phyloP scores from a whole-genome alignment of 2,113 vertebrate species.

The Amazona vittata region DNA sequence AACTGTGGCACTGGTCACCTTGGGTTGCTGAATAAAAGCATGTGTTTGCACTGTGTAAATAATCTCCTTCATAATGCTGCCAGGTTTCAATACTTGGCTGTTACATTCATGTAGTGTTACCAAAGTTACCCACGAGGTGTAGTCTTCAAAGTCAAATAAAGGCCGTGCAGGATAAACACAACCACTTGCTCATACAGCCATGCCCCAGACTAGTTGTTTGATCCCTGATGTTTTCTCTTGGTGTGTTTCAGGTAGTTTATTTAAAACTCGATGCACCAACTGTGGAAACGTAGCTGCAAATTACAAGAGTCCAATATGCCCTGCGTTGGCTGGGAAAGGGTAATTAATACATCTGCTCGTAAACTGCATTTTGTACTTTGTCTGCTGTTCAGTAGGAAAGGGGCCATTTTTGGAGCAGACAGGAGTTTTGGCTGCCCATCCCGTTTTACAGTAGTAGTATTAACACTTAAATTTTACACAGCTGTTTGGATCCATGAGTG shows the following conservation, averaged over 20 bases:
- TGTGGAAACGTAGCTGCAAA: slow-evolving; percentile 86
- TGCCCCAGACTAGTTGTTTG: not conserved
- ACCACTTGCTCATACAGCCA: not conserved
- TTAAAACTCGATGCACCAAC: slow-evolving; percentile 92
- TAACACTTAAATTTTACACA: not conserved
- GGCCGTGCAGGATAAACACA: not conserved
- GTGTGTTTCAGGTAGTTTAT: slow-evolving; percentile 85
- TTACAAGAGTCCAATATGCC: slow-evolving; percentile 89
- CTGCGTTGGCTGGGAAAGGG: slow-evolving; percentile 88
- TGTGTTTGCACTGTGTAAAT: not conserved
- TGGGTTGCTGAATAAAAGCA: not conserved
- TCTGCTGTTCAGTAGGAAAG: not conserved
- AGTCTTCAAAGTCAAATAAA: not conserved
- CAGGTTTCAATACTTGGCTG: not conserved
- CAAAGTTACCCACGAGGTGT: not conserved
- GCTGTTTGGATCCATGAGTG: not conserved
- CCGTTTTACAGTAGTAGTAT: not conserved
- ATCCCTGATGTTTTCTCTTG: not conserved
- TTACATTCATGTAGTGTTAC: fast-evolving
- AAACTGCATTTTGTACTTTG: not conserved
- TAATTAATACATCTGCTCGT: slow-evolving; percentile 74
- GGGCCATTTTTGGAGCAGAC: fast-evolving
- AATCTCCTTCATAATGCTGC: not conserved
- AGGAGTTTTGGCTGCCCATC: not conserved
- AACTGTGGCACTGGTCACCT: not conserved